Percentiles rank a stretch among this genome's conserved stretches.
phyloP scores from a whole-genome alignment of 1,140 invertebrate species.

The Nephila pilipes region DNA sequence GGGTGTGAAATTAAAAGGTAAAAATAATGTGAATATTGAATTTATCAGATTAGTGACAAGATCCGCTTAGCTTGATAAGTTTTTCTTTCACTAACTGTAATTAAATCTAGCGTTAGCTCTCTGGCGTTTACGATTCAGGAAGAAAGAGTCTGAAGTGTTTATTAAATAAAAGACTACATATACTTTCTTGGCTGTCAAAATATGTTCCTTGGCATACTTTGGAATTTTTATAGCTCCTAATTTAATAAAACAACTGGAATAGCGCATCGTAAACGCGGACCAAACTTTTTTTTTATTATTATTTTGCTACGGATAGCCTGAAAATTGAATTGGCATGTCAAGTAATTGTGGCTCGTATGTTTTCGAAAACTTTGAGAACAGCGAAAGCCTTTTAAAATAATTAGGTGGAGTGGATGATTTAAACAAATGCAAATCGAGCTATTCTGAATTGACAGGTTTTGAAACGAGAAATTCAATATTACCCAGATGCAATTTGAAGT shows the following conservation, averaged over 20 bases:
- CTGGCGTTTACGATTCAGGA: not conserved
- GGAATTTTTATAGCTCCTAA: not conserved
- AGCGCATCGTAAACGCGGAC: not conserved
- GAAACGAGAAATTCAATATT: not conserved
- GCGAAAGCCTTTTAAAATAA: not conserved
- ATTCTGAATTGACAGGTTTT: not conserved
- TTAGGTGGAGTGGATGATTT: not conserved
- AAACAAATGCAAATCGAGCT: not conserved
- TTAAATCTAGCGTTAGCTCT: not conserved
- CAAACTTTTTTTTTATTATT: not conserved
- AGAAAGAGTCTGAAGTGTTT: not conserved
- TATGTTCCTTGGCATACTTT: not conserved
- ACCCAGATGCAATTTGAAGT: not conserved
- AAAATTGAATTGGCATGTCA: conserved; percentile 31
- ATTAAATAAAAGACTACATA: not conserved
- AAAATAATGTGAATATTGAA: conserved; percentile 34
- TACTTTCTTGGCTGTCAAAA: conserved; percentile 26
- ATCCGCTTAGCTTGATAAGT: not conserved
- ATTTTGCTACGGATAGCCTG: not conserved
- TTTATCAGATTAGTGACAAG: conserved; percentile 31
- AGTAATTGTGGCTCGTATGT: not conserved
- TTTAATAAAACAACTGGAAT: not conserved
- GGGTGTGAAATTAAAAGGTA: not conserved
- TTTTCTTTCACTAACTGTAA: conserved; percentile 20
- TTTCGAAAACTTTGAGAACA: not conserved